Base-by-base conservation (phyloP, 2,797 vertebrate genomes). In the Mallotus villosus region DNA sequence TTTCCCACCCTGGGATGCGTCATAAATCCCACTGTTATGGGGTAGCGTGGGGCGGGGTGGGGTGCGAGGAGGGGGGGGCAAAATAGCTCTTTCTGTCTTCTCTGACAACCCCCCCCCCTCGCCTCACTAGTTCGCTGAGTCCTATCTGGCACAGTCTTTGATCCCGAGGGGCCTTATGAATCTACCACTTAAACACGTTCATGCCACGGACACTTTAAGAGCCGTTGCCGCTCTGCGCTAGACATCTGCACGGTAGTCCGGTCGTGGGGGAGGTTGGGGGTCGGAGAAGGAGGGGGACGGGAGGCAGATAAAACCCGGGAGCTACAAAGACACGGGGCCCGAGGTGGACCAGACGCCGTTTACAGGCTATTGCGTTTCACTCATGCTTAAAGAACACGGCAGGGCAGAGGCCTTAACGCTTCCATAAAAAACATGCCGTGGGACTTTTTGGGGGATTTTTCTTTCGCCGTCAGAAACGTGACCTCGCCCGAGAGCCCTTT, bases 161-260 rank as follows among this genome's bases (percentile, higher is more conserved):
- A 83, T 81, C 79, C 70, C 53, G 4, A 46, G 32, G 63, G 70
- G 41, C 21, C 51, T 74, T 71, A 68, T 77, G 77, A 75, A 79
- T 79, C 74, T 72, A 64, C 62, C 71, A 63, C 70, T 70, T 79
- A 70, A 81, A 76, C 22, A 41, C 25, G 70, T 75, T 64, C 74
- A 73, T 24, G 21, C 66, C 51, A 12, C 21, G 64, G 77, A 79
- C 75, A 79, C 73, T 75, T 83, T 83, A 68, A 83, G 72, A 64
- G 75, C 49, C 60, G 16, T 11, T 27, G 58, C 24, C 64, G 77
- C 60, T 72, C 63, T 8, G 51, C n/a, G 64, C 69, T 37, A 68
- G 68, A 71, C 72, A 63, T 75, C 66, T 34, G 55, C 32, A 21
- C 66, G 53, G 64, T 78, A 71, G 78, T 24, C 60, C 27, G 27